A percentile compares a stretch with the other conserved stretches of the same genome.
These are phyloP conservation scores for Lasioglossum vierecki DNA, from an alignment of 2,888 invertebrate genomes.

Conservation along the genomic window DNA sequence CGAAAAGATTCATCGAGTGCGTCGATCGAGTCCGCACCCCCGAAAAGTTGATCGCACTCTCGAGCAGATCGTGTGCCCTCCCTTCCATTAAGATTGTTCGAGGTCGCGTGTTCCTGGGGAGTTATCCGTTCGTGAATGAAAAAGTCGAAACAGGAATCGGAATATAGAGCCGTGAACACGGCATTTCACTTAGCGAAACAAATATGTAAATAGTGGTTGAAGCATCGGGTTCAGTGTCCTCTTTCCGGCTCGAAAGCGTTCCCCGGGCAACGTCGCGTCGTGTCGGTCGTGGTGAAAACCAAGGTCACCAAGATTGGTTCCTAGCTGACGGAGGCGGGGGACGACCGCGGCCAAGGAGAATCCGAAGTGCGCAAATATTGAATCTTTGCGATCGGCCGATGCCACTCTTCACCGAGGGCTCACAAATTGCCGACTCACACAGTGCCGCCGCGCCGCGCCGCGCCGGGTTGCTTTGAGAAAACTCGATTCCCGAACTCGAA, in stretches of 20 bases:
- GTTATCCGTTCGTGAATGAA: conserved; percentile 40
- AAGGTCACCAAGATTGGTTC: conserved; percentile 64
- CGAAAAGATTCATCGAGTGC: too few relatives aligned
- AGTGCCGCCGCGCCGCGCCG: neutral
- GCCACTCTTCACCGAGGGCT: conserved; percentile 28
- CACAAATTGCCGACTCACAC: conserved; percentile 32
- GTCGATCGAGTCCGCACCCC: too few relatives aligned
- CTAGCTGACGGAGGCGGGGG: conserved; percentile 47
- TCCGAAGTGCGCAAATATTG: conserved; percentile 69
- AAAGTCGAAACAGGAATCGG: conserved; percentile 50
- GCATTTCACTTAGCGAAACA: conserved; percentile 77
- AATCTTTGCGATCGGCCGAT: conserved; percentile 47
- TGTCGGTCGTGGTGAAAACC: conserved; percentile 60
- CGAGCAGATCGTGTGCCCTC: neutral
- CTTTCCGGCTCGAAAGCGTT: conserved; percentile 49
- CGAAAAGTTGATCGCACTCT: neutral
- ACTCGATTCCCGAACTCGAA: neutral
- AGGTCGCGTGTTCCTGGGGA: conserved; percentile 19
- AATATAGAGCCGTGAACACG: conserved; percentile 70
- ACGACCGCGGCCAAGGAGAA: conserved; percentile 56
- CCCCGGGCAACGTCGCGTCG: conserved; percentile 9
- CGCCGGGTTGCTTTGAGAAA: neutral
- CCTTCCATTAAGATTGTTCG: conserved; percentile 7
- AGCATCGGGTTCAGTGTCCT: conserved; percentile 65
- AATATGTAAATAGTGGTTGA: conserved; percentile 75